These are phyloP conservation scores for Tenthredo mesomela DNA, from an alignment of 2,888 invertebrate genomes.

Conservation along the genomic window DNA sequence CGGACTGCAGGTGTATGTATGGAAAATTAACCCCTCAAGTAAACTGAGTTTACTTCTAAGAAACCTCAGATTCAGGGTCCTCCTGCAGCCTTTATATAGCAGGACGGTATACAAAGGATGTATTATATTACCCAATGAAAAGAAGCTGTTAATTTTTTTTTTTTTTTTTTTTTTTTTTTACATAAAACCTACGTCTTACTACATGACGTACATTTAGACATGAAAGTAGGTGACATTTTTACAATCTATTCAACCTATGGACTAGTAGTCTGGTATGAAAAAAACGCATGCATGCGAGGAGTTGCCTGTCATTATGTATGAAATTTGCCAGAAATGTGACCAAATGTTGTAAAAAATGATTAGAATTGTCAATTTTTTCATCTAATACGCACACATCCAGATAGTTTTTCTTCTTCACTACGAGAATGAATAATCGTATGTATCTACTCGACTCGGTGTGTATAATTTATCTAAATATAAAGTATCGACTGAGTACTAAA, in stretches of 20 bases:
- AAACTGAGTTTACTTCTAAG: background rate
- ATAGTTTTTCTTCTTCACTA: background rate
- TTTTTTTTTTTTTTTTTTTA: background rate
- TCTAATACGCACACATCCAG: background rate
- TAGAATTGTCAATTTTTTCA: background rate
- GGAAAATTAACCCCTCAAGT: constrained; percentile 28
- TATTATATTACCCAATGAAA: constrained; percentile 42
- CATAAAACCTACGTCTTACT: background rate
- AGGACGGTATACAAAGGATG: constrained; percentile 30
- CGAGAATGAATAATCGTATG: background rate
- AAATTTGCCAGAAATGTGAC: background rate
- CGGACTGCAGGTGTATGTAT: constrained; percentile 19
- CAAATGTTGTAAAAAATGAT: background rate
- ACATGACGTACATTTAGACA: background rate
- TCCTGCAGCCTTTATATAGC: background rate
- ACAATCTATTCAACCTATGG: constrained; percentile 7
- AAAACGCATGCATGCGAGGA: too few species aligned
- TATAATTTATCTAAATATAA: constrained; percentile 7
- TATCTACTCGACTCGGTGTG: background rate
- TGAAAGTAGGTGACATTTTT: constrained; percentile 1
- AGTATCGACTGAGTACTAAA: background rate
- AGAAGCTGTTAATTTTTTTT: constrained; percentile 38
- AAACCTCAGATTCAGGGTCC: background rate
- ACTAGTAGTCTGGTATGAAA: too few species aligned
- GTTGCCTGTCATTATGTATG: too few species aligned